phyloP scores from a whole-genome alignment of 2,888 invertebrate species.

The Cryptophagus acutangulus region DNA sequence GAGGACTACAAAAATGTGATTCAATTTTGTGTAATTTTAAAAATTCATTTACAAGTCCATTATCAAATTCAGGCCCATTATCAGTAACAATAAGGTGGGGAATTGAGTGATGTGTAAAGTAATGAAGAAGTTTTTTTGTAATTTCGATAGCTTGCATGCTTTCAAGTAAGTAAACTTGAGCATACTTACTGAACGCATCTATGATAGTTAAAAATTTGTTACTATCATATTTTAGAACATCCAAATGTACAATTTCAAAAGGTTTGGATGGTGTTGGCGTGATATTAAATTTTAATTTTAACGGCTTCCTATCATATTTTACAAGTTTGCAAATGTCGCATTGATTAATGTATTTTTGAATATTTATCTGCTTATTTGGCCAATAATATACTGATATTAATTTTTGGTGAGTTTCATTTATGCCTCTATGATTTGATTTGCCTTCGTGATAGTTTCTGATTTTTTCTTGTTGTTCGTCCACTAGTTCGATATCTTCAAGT shows the following conservation, averaged over 20 bases:
- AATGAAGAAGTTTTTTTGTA: too few species aligned
- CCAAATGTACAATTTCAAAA: slow-evolving; percentile 8
- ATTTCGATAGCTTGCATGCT: too few species aligned
- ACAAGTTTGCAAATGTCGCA: slow-evolving; percentile 5
- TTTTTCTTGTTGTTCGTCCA: not conserved
- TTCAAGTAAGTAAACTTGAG: slow-evolving; percentile 10
- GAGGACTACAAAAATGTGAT: too few species aligned
- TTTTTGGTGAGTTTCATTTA: slow-evolving; percentile 2
- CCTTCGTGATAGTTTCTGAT: not conserved
- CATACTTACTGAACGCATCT: slow-evolving; percentile 7
- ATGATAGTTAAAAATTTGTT: slow-evolving; percentile 4
- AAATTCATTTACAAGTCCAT: too few species aligned
- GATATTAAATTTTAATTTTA: slow-evolving; percentile 9
- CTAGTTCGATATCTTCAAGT: not conserved
- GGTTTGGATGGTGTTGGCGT: slow-evolving; percentile 9
- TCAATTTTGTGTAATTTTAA: too few species aligned
- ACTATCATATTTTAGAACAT: not conserved
- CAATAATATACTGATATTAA: slow-evolving; percentile 4
- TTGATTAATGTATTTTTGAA: slow-evolving; percentile 5
- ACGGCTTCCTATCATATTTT: slow-evolving; percentile 4
- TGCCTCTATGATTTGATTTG: slow-evolving; percentile 6
- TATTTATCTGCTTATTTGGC: slow-evolving; percentile 4
- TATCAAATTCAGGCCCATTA: too few species aligned
- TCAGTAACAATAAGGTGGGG: too few species aligned
- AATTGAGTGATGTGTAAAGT: too few species aligned